Evolutionary conservation across 1,140 invertebrate species (phyloP).

Genomic region (Antheraea pernyi): DNA sequence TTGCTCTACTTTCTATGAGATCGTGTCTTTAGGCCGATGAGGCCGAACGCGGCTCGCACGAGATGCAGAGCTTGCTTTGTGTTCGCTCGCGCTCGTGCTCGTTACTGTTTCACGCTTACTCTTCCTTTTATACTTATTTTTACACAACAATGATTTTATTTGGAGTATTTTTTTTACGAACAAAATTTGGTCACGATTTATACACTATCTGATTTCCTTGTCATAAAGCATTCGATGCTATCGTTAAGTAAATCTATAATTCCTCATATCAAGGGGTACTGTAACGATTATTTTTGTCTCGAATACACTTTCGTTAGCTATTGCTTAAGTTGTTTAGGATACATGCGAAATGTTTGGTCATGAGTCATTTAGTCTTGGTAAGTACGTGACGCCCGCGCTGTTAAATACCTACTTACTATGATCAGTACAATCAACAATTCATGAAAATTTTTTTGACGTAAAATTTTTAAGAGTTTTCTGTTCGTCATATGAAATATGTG

Average conservation of each 20-base stretch:
- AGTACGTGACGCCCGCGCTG: not conserved
- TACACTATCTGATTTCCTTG: constrained; percentile 35
- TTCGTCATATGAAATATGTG: too few relatives aligned
- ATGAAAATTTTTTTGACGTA: too few relatives aligned
- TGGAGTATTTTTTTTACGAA: constrained; percentile 36
- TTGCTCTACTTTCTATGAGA: constrained; percentile 78
- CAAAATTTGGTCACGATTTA: constrained; percentile 59
- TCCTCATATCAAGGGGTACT: not conserved
- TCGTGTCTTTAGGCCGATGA: constrained; percentile 72
- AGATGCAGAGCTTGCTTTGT: constrained; percentile 27
- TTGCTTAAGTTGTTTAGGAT: constrained; percentile 9
- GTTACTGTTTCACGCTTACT: constrained; percentile 4
- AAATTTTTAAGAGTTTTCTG: too few relatives aligned
- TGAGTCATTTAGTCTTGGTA: constrained; percentile 16
- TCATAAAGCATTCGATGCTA: constrained; percentile 25
- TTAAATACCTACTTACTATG: not conserved
- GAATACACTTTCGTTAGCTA: constrained; percentile 5
- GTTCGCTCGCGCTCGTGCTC: constrained; percentile 10
- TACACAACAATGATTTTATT: constrained; percentile 44
- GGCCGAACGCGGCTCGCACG: constrained; percentile 35
- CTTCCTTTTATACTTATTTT: constrained; percentile 34
- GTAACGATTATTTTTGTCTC: not conserved
- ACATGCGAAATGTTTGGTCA: constrained; percentile 4
- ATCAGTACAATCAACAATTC: too few relatives aligned
- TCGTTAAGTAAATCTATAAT: not conserved